Conservation (phyloP, 2,113 vertebrate genomes). For the Mormyrus iriodes region DNA sequence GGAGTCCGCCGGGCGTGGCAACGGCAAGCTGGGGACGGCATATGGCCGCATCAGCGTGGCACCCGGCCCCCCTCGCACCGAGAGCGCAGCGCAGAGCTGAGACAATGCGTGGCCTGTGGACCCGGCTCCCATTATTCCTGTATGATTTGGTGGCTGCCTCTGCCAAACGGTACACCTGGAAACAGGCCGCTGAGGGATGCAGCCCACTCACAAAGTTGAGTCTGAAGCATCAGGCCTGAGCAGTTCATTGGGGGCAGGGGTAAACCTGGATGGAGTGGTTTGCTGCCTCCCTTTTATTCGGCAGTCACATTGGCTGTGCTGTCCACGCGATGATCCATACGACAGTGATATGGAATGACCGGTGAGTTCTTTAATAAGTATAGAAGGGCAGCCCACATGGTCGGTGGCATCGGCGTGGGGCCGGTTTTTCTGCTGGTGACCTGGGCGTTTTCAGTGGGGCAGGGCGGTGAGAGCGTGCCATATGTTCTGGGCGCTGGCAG, state of each 20-base stretch:
- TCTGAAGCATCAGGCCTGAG: too few species aligned
- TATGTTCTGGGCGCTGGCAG: slow-evolving; percentile 54
- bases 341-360: slow-evolving; percentile 28
- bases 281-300: background rate
- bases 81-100: slow-evolving; percentile 19
- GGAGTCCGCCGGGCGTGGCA: slow-evolving; percentile 58
- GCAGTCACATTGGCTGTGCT: background rate
- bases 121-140: slow-evolving; percentile 42
- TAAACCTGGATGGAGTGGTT: background rate
- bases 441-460: background rate
- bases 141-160: slow-evolving; percentile 42
- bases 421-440: background rate
- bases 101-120: slow-evolving; percentile 14
- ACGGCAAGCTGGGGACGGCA: slow-evolving; percentile 71
- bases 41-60: slow-evolving; percentile 55
- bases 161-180: slow-evolving; percentile 37
- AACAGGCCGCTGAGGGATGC: background rate
- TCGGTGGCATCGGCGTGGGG: slow-evolving; percentile 17
- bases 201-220: background rate
- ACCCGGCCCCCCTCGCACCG: slow-evolving; percentile 17
- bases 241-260: too few species aligned
- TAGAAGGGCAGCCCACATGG: slow-evolving; percentile 23
- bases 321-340: background rate
- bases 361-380: slow-evolving; percentile 35
- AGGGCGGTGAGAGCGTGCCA: slow-evolving; percentile 38